These are phyloP conservation scores for Poeciliopsis turneri DNA, from an alignment of 2,797 vertebrate species.

Conservation along the genomic window DNA sequence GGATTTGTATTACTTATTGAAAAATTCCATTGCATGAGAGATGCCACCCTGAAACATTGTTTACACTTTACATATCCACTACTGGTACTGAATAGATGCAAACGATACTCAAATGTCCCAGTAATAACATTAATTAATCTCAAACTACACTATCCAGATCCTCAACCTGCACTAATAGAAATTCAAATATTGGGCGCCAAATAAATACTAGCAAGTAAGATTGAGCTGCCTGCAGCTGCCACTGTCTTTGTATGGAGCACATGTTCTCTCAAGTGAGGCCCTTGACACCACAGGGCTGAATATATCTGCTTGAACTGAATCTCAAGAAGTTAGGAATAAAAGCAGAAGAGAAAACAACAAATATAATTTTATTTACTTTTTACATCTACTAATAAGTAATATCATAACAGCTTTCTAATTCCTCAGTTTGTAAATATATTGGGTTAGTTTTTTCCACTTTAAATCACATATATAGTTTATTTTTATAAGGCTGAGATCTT, in stretches of 20 bases:
- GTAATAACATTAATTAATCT: background rate
- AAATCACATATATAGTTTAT: background rate
- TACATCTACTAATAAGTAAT: background rate
- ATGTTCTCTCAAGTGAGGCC: background rate
- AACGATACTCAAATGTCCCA: background rate
- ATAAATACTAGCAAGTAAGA: background rate
- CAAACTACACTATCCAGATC: background rate
- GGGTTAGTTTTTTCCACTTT: background rate
- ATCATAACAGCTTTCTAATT: background rate
- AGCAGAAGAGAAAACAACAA: background rate
- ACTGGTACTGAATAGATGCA: background rate
- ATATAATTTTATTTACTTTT: background rate
- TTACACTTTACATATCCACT: background rate
- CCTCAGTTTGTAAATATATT: background rate
- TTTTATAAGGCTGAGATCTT: background rate
- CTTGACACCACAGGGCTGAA: background rate
- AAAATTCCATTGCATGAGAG: background rate
- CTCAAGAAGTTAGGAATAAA: slow-evolving; percentile 3
- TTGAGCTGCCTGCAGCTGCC: background rate
- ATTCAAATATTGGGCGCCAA: background rate
- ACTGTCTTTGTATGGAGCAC: background rate
- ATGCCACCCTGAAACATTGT: background rate
- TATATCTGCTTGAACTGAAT: background rate
- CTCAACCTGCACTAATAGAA: background rate
- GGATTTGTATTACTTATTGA: background rate